phyloP scores from a whole-genome alignment of 1,140 invertebrate species.

The Atta cephalotes region DNA sequence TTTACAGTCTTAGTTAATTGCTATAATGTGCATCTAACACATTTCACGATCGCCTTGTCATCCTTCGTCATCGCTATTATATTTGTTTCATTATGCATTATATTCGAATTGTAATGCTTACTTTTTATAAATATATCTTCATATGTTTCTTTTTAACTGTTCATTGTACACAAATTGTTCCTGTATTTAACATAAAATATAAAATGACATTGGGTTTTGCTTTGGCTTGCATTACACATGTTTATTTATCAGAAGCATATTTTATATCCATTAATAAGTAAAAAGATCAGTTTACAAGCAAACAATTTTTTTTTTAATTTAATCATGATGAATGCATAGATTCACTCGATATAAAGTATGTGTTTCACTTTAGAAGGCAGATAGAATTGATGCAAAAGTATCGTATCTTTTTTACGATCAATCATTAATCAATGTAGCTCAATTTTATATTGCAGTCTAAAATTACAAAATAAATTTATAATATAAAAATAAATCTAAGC shows the following conservation, averaged over 20 bases:
- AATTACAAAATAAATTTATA: slow-evolving; percentile 16
- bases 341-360: slow-evolving; percentile 73
- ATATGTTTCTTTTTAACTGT: slow-evolving; percentile 49
- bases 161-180: slow-evolving; percentile 77
- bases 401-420: slow-evolving; percentile 26
- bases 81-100: slow-evolving; percentile 81
- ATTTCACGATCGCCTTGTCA: slow-evolving; percentile 73
- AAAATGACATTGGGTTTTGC: slow-evolving; percentile 79
- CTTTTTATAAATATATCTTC: slow-evolving; percentile 80
- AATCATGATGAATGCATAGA: slow-evolving; percentile 75
- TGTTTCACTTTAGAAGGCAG: slow-evolving; percentile 76
- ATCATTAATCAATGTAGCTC: not conserved
- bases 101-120: slow-evolving; percentile 82
- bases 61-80: slow-evolving; percentile 75
- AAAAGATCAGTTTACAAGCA: slow-evolving; percentile 83
- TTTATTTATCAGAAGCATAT: slow-evolving; percentile 83
- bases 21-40: slow-evolving; percentile 80
- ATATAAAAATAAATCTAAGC: slow-evolving; percentile 28
- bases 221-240: slow-evolving; percentile 83
- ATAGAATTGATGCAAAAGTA: slow-evolving; percentile 82
- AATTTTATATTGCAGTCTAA: slow-evolving; percentile 14
- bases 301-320: slow-evolving; percentile 74
- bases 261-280: slow-evolving; percentile 82
- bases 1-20: slow-evolving; percentile 83
- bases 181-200: slow-evolving; percentile 73